A percentile compares a stretch with the other conserved stretches of the same genome.
Conservation (phyloP, 2,888 invertebrate species). For the Carpatolechia fugitivella region DNA sequence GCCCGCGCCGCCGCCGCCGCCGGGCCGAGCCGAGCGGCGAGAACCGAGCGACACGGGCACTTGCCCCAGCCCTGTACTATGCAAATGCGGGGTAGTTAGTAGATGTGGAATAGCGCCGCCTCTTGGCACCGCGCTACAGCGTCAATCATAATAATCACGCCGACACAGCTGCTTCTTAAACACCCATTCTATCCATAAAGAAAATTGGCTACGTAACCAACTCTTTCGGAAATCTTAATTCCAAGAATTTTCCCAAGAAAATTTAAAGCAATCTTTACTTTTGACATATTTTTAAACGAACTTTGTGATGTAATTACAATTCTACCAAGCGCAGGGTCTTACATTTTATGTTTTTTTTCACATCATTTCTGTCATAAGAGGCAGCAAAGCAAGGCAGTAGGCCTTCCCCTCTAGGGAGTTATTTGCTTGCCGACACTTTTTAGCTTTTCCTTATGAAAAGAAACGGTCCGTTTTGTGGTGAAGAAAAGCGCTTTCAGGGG, state of each 20-base stretch:
- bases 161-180: constrained; percentile 46
- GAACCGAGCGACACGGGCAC: constrained; percentile 5
- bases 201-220: constrained; percentile 14
- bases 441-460: constrained; percentile 79
- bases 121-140: constrained; percentile 58
- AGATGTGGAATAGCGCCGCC: constrained; percentile 54
- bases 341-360: constrained; percentile 61
- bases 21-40: constrained; percentile 25
- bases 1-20: constrained; percentile 12
- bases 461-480: constrained; percentile 77
- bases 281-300: background rate
- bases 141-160: constrained; percentile 61
- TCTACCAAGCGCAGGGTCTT: constrained; percentile 38
- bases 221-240: constrained; percentile 2
- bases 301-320: constrained; percentile 14
- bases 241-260: constrained; percentile 9
- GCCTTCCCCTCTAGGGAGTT: constrained; percentile 75
- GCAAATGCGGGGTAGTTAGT: constrained; percentile 67
- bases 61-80: constrained; percentile 44
- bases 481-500: constrained; percentile 78
- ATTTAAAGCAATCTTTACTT: background rate
- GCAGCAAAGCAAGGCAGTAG: constrained; percentile 74
- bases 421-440: constrained; percentile 79
- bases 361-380: constrained; percentile 57
- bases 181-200: constrained; percentile 22